Base-by-base conservation (phyloP, 1,140 invertebrate species). In the Aphidius ervi region DNA sequence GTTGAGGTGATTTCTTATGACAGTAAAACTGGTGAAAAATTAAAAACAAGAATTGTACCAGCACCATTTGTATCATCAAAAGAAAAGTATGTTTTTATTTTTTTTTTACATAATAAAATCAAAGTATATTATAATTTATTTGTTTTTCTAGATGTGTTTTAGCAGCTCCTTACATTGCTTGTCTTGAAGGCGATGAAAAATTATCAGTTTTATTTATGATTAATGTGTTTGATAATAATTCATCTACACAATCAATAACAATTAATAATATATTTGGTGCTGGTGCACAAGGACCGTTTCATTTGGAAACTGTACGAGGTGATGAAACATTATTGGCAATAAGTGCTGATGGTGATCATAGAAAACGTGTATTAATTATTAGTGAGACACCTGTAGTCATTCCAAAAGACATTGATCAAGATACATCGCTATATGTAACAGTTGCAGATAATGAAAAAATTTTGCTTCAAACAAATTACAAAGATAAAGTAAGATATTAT, bases 1-100 rank as follows among this genome's bases (percentile, higher is more conserved):
- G 72, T 90, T n/a, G 87, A 90, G 74, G 81, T 90, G 3, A 86
- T 85, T 5, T 82, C 82, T 46, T 90, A 89, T 65, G 84, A 88
- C 62, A 75, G 86, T 40, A 80, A 83, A 65, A 86, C 83, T 6
- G 87, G 88, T n/a, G 81, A 84, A 62, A 86, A 88, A 69, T 74
- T 83, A 6, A 81, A 76, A 57, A 83, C 82, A 6, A 82, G 80
- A 31, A 86, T 82, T 69, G 76, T 90, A 47, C 80, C 84, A 40
- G 85, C 86, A 7, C 69, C 83, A 31, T 89, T 87, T 84, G 83
- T 84, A 64, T 83, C 74, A 65, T 76, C 85, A 59, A 83, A 85
- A 55, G 75, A 72, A 31, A 63, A 75, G 84, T 85, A 69, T 79
- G 77, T 67, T n/a, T 45, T 56, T n/a, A 57, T 52, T 53, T 56